Conservation (phyloP, 2,888 invertebrate genomes). For the Brachyptera putata region DNA sequence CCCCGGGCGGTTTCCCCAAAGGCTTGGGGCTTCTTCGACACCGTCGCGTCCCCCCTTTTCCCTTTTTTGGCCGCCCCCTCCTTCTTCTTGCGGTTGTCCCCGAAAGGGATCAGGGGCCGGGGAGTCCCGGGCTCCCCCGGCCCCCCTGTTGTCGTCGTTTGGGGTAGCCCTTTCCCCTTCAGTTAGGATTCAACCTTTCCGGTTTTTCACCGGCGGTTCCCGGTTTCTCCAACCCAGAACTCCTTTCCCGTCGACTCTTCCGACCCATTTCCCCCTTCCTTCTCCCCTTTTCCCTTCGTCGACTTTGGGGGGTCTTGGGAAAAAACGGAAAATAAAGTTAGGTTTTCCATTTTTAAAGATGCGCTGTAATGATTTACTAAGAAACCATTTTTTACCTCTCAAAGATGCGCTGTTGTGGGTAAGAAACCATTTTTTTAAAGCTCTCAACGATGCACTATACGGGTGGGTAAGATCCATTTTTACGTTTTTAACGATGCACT, state of each 20-base stretch:
- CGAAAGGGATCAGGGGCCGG: slow-evolving; percentile 79
- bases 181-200: slow-evolving; percentile 59
- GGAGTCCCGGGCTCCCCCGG: slow-evolving; percentile 90
- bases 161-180: slow-evolving; percentile 77
- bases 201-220: slow-evolving; percentile 22
- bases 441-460: too few species aligned
- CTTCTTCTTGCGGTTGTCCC: slow-evolving; percentile 74
- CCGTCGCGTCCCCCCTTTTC: slow-evolving; percentile 42
- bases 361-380: too few species aligned
- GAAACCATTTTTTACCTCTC: too few species aligned
- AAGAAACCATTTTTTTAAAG: too few species aligned
- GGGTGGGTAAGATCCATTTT: too few species aligned
- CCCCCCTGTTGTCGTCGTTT: slow-evolving; percentile 94
- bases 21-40: slow-evolving; percentile 47
- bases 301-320: neutral
- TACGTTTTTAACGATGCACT: too few species aligned
- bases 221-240: slow-evolving; percentile 23
- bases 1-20: slow-evolving; percentile 37
- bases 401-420: too few species aligned
- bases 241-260: slow-evolving; percentile 20
- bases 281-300: slow-evolving; percentile 7
- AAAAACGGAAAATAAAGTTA: neutral
- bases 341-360: too few species aligned
- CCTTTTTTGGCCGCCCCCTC: slow-evolving; percentile 55
- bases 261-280: neutral